Evolutionary conservation across 92 coral and sea anemone genomes (phyloP).

Genomic region (Zoanthus sociatus): DNA sequence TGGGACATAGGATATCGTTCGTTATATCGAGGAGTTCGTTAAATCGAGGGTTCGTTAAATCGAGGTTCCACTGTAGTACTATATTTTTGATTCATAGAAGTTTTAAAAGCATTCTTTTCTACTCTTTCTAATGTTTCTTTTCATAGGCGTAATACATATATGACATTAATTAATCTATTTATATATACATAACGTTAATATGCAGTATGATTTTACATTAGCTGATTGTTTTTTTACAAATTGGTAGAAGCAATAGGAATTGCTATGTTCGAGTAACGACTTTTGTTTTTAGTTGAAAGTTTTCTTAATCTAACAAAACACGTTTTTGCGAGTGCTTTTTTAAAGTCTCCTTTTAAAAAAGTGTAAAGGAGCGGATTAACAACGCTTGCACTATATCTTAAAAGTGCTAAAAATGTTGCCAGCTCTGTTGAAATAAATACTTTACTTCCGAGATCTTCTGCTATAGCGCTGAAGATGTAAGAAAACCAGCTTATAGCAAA

Average conservation of each 20-base stretch:
- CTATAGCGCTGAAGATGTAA: slow-evolving; percentile 7
- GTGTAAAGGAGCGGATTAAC: slow-evolving; percentile 25
- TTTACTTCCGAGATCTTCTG: neutral
- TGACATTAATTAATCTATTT: too few relatives aligned
- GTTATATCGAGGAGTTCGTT: too few relatives aligned
- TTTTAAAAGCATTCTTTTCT: too few relatives aligned
- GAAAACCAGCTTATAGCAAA: slow-evolving; percentile 29
- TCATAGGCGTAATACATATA: too few relatives aligned
- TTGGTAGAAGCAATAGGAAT: neutral
- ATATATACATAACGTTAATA: too few relatives aligned
- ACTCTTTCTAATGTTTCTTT: too few relatives aligned
- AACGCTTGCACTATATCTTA: slow-evolving; percentile 14
- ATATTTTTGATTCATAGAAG: too few relatives aligned
- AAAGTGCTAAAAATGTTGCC: slow-evolving; percentile 7
- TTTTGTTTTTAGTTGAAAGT: neutral
- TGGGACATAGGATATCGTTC: too few relatives aligned
- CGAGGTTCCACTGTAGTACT: too few relatives aligned
- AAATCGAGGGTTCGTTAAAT: too few relatives aligned
- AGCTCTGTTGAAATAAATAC: neutral
- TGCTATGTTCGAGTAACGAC: neutral
- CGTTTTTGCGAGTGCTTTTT: neutral
- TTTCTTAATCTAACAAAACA: neutral
- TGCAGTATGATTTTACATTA: too few relatives aligned
- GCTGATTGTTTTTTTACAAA: too few relatives aligned
- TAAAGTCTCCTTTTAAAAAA: slow-evolving; percentile 26